These are phyloP conservation scores for Emydura subglobosa DNA, from an alignment of 2,113 vertebrate species.

Conservation along the genomic window DNA sequence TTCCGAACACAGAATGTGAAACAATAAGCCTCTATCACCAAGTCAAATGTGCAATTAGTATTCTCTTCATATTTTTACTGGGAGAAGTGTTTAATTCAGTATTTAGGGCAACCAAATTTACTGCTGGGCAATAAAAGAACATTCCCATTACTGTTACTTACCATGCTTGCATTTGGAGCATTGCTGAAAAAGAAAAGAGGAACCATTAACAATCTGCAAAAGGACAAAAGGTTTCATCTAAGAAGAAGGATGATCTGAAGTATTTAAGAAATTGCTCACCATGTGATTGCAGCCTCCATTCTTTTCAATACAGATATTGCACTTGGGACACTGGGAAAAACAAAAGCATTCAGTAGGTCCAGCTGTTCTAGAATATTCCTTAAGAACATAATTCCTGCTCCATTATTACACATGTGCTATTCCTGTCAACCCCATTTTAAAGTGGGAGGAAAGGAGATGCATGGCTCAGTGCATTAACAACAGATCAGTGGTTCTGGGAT, in stretches of 20 bases:
- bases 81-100: background rate
- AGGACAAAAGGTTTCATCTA: constrained; percentile 6
- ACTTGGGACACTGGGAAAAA: constrained; percentile 95
- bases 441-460: background rate
- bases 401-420: background rate
- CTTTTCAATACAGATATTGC: constrained; percentile 99
- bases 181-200: constrained; percentile 89
- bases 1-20: background rate
- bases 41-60: background rate
- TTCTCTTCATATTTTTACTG: background rate
- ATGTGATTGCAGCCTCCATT: constrained; percentile 99
- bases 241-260: constrained; percentile 13
- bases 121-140: background rate
- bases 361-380: background rate
- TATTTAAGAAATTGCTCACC: constrained; percentile 84
- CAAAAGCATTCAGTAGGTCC: constrained; percentile 19
- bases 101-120: background rate
- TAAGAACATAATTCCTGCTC: background rate
- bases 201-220: constrained; percentile 53
- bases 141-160: constrained; percentile 77
- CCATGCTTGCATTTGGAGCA: constrained; percentile 99
- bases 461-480: background rate
- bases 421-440: constrained; percentile 50
- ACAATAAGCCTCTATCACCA: background rate
- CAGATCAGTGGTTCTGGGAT: constrained; percentile 52